Conservation (phyloP, 2,113 vertebrate species). For the Sinocyclocheilus anophthalmus region DNA sequence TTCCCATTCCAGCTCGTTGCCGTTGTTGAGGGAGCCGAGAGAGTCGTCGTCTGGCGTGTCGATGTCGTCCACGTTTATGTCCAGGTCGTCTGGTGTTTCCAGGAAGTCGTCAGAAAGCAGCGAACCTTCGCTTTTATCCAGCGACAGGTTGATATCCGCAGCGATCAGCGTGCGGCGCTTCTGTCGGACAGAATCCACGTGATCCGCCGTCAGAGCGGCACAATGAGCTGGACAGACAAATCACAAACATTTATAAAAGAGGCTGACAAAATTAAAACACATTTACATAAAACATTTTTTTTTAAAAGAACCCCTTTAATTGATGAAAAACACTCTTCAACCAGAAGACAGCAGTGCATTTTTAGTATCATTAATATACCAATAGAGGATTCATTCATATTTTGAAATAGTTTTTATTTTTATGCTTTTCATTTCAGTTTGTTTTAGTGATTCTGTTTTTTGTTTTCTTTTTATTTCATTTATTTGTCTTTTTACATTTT, state of each 20-base stretch:
- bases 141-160: constrained; percentile 89
- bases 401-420: no score
- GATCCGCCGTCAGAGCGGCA: constrained; percentile 70
- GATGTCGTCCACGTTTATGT: constrained; percentile 90
- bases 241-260: background rate
- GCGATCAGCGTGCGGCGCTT: constrained; percentile 83
- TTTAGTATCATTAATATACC: no score
- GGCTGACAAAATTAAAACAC: background rate
- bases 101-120: constrained; percentile 90
- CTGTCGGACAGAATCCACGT: constrained; percentile 73
- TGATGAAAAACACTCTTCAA: no score
- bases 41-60: constrained; percentile 95
- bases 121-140: constrained; percentile 93
- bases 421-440: no score
- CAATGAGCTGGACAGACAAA: constrained; percentile 71
- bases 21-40: constrained; percentile 82
- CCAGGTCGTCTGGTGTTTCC: constrained; percentile 91
- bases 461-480: no score
- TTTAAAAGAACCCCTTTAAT: no score
- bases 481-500: no score
- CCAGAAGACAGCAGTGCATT: no score
- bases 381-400: no score
- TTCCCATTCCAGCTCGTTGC: constrained; percentile 67
- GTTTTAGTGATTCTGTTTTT: no score
- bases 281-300: background rate